Evolutionary conservation across 2,113 vertebrate genomes (phyloP).

Genomic region (Tragulus kanchil): DNA sequence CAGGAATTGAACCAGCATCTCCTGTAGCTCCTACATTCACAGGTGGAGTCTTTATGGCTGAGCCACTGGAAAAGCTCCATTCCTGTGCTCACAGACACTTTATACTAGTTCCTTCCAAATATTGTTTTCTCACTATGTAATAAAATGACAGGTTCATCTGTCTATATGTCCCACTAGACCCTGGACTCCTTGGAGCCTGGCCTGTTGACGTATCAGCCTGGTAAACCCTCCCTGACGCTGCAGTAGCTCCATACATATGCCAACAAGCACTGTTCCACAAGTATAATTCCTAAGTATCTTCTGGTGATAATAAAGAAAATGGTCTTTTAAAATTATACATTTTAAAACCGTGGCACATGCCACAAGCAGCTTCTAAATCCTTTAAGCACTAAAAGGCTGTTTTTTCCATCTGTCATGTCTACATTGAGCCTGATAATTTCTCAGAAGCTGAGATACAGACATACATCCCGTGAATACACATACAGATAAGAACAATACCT

Average conservation of each 20-base stretch:
- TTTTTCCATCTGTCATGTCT: conserved; percentile 52
- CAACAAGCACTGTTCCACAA: not conserved
- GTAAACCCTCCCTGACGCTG: not conserved
- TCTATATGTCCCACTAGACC: not conserved
- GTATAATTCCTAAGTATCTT: not conserved
- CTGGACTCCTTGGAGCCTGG: not conserved
- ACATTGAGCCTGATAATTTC: not conserved
- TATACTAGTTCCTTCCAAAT: not conserved
- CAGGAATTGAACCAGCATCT: not conserved
- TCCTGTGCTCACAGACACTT: not conserved
- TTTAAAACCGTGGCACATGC: not conserved
- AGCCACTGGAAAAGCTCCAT: not conserved
- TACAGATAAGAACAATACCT: conserved; percentile 53
- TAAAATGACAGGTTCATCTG: not conserved
- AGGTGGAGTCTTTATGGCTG: not conserved
- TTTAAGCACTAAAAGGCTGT: conserved; percentile 40
- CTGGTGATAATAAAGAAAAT: not conserved
- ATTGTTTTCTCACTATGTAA: not conserved
- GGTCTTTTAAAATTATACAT: not conserved
- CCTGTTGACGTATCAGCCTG: not conserved
- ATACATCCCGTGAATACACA: not conserved
- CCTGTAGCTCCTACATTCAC: not conserved
- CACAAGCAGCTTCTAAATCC: conserved; percentile 45
- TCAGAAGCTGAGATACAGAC: conserved; percentile 60
- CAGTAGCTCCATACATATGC: not conserved